Evolutionary conservation across 2,797 vertebrate species (phyloP).

Genomic region (Sparidentex hasta): DNA sequence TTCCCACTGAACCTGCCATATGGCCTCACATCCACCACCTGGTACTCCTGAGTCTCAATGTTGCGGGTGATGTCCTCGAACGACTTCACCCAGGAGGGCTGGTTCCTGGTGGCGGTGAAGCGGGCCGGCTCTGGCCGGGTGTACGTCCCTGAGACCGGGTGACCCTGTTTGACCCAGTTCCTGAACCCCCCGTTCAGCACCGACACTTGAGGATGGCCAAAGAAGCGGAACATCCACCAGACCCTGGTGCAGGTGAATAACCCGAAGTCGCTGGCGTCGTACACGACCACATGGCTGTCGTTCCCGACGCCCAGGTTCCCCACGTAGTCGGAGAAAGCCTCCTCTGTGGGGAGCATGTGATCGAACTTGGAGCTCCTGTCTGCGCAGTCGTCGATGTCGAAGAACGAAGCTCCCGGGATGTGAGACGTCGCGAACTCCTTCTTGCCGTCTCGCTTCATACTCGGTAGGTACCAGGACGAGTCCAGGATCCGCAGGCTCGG

Average conservation of each 20-base stretch:
- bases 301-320: conserved; percentile 87
- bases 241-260: conserved; percentile 85
- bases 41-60: conserved; percentile 81
- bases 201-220: conserved; percentile 89
- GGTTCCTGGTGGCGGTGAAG: conserved; percentile 84
- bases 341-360: conserved; percentile 88
- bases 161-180: conserved; percentile 88
- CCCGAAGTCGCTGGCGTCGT: conserved; percentile 90
- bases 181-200: conserved; percentile 91
- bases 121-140: conserved; percentile 66
- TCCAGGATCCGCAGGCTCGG: conserved; percentile 86
- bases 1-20: conserved; percentile 86
- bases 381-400: conserved; percentile 92
- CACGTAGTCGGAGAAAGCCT: conserved; percentile 87
- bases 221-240: conserved; percentile 95
- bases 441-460: conserved; percentile 82
- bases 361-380: conserved; percentile 86
- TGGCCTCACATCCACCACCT: conserved; percentile 90
- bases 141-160: conserved; percentile 81
- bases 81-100: conserved; percentile 85
- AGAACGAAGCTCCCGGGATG: conserved; percentile 90
- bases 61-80: conserved; percentile 91
- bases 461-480: conserved; percentile 91
- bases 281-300: conserved; percentile 91
- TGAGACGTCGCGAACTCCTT: conserved; percentile 88